Evolutionary conservation across 2,113 vertebrate genomes (phyloP).

Genomic region (Microcebus ravelobensis): DNA sequence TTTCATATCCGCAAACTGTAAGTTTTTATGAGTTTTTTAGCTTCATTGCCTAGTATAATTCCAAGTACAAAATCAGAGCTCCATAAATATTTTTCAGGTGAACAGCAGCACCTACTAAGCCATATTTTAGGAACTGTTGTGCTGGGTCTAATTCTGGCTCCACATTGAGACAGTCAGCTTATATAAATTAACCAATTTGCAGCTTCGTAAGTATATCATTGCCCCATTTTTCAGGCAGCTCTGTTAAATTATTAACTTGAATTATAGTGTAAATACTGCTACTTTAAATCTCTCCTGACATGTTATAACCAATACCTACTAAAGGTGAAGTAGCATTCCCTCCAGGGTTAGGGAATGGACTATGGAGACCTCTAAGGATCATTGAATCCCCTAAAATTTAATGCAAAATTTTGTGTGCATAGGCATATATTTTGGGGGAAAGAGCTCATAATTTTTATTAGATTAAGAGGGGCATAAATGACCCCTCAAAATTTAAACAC

Average conservation of each 20-base stretch:
- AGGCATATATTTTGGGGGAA: slow-evolving; percentile 43
- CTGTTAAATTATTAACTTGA: slow-evolving; percentile 32
- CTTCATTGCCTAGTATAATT: neutral
- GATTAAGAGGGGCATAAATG: neutral
- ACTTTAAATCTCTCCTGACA: slow-evolving; percentile 11
- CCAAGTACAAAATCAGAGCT: neutral
- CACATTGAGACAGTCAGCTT: neutral
- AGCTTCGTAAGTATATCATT: neutral
- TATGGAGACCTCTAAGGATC: neutral
- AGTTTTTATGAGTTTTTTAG: neutral
- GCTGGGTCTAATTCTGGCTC: neutral
- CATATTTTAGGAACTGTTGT: slow-evolving; percentile 5
- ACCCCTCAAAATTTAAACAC: neutral
- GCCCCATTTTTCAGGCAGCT: neutral
- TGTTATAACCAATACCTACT: neutral
- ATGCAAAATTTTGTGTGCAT: neutral
- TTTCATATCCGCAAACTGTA: neutral
- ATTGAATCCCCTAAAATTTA: neutral
- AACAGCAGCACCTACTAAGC: neutral
- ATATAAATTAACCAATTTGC: slow-evolving; percentile 5
- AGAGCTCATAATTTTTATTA: neutral
- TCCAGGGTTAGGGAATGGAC: neutral
- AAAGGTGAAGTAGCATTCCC: neutral
- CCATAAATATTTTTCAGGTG: neutral
- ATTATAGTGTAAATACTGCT: neutral